Evolutionary conservation across 2,797 vertebrate genomes (phyloP).

Genomic region (Anguilla megastoma): DNA sequence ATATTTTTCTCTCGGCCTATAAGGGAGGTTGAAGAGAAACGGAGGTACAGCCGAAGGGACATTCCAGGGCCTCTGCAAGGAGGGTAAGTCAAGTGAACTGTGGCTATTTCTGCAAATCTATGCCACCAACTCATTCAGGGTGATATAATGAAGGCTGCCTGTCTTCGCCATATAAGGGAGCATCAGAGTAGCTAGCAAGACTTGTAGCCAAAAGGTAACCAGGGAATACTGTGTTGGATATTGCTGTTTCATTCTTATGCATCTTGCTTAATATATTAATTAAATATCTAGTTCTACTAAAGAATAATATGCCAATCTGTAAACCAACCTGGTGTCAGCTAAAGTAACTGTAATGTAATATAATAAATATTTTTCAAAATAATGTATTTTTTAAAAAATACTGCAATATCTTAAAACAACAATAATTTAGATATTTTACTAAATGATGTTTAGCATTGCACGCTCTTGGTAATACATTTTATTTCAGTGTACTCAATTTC

Average conservation of each 20-base stretch:
- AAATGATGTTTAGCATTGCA: neutral
- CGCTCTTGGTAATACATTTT: neutral
- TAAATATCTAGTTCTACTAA: neutral
- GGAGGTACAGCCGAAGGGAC: constrained; percentile 73
- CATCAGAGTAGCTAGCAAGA: neutral
- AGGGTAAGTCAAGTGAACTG: constrained; percentile 74
- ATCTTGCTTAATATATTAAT: neutral
- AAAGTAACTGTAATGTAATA: neutral
- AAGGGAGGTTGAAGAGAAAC: constrained; percentile 62
- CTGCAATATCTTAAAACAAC: neutral
- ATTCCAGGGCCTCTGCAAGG: constrained; percentile 93
- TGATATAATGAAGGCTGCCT: constrained; percentile 6
- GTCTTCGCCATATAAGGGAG: neutral
- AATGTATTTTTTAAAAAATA: neutral
- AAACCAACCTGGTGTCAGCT: neutral
- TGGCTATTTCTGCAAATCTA: neutral
- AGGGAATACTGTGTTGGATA: neutral
- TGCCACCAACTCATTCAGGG: neutral
- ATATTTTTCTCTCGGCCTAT: constrained; percentile 3
- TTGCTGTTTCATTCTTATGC: neutral
- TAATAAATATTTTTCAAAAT: neutral
- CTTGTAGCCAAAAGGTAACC: neutral
- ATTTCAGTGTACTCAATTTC: neutral
- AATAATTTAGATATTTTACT: neutral
- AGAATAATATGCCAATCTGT: neutral